Evolutionary conservation across 2,113 vertebrate species (phyloP), one percentile per base, ranked within the genome.

Genomic region (Pithys albifrons): DNA sequence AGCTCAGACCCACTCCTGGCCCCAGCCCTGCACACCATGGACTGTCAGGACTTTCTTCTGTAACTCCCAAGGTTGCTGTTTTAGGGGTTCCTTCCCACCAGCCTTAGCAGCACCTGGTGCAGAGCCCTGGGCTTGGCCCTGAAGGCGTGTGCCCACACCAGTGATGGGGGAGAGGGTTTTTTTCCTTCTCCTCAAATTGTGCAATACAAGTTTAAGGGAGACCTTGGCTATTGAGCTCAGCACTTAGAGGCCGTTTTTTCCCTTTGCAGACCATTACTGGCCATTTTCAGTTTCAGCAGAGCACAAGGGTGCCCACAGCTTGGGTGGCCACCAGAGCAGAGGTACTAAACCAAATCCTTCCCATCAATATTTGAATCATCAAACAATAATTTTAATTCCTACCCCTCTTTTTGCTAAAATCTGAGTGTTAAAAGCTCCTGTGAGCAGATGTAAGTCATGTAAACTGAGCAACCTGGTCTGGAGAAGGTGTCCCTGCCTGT

Each of bases 121-220:
- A 33, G 62, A 22, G 39, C 57, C 39, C 9, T 8, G 28, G 27
- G 61, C 62, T 45, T 4, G 2, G 37, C 61, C 61, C 64, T 6
- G 35, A 10, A 4, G 12, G 46, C 10, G 3, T 6, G 64, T 5
- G 57, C 27, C 64, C 17, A 2, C 52, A 6, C 33, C 86, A 19
- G 43, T 5, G 1, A 7, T 10, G 0, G 2, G n/a, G 37, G 12
- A 3, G 41, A 27, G 43, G 31, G 19, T 31, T n/a, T 51, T 55
- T 14, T 3, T n/a, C 37, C 19, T 17, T 52, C 37, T 58, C 33
- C 25, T 35, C 46, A 7, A 2, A 29, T 37, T 41, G 31, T 45
- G 1, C 39, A 45, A 49, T 27, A 10, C 10, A 14, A 5, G 1
- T 43, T 37, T 12, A 14, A 70, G 45, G 49, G 45, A 54, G 20